Evolutionary conservation across 2,797 vertebrate genomes (phyloP).

Genomic region (Microctenopoma stevenorrisi): DNA sequence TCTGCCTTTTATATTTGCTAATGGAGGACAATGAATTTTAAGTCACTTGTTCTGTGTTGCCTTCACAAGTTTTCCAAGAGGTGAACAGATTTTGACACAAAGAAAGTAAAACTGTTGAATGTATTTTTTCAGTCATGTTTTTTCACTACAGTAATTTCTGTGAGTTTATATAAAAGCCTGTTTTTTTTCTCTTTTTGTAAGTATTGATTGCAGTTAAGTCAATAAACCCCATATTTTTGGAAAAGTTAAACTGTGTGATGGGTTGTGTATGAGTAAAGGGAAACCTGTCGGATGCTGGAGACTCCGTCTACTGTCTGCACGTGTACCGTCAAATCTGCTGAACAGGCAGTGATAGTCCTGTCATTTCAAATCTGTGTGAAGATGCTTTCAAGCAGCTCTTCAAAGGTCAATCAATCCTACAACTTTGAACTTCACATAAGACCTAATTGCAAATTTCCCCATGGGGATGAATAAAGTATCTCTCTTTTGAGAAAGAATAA

Average conservation of each 20-base stretch:
- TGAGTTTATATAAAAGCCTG: conserved; percentile 92
- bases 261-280: conserved; percentile 30
- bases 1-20: conserved; percentile 85
- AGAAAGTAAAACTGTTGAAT: conserved; percentile 96
- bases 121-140: conserved; percentile 92
- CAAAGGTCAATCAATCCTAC: background rate
- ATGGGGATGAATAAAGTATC: too few relatives aligned
- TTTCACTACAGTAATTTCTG: conserved; percentile 96
- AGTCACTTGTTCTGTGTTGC: conserved; percentile 88
- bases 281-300: too few relatives aligned
- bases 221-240: conserved; percentile 95
- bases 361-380: background rate
- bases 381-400: background rate
- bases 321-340: too few relatives aligned
- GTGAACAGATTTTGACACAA: conserved; percentile 92
- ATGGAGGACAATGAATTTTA: conserved; percentile 64
- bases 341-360: background rate
- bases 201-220: conserved; percentile 99
- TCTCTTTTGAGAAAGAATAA: background rate
- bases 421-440: background rate
- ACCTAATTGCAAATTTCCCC: too few relatives aligned
- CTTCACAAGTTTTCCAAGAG: conserved; percentile 77
- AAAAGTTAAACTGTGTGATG: conserved; percentile 70
- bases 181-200: conserved; percentile 90
- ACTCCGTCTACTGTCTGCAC: too few relatives aligned